Conservation (phyloP, 2,888 invertebrate genomes). For the Nematopogon swammerdamellus region DNA sequence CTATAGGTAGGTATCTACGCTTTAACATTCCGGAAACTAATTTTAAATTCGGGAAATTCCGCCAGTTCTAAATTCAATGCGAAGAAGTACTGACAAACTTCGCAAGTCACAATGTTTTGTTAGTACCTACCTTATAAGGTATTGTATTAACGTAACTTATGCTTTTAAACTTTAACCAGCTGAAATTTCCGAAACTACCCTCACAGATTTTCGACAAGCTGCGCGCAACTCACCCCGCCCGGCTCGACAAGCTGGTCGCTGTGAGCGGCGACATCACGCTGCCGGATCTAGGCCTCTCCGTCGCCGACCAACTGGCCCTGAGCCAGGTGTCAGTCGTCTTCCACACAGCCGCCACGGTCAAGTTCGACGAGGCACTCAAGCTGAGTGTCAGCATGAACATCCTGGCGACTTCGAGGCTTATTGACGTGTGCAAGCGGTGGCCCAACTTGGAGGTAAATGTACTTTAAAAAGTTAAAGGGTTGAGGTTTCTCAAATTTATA, state of each 20-base stretch:
- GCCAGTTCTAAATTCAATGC: too few relatives aligned
- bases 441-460: slow-evolving; percentile 62
- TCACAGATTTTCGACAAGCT: slow-evolving; percentile 62
- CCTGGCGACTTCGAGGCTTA: slow-evolving; percentile 64
- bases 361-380: slow-evolving; percentile 74
- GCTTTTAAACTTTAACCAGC: too few relatives aligned
- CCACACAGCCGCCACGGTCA: slow-evolving; percentile 80
- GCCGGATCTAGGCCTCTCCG: slow-evolving; percentile 55
- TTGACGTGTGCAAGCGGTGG: slow-evolving; percentile 69
- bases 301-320: slow-evolving; percentile 45
- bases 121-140: too few relatives aligned
- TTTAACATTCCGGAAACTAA: too few relatives aligned
- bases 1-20: too few relatives aligned
- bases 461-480: too few relatives aligned
- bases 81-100: too few relatives aligned
- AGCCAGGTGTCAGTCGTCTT: slow-evolving; percentile 70
- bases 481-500: too few relatives aligned
- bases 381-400: slow-evolving; percentile 75
- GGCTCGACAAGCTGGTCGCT: slow-evolving; percentile 60
- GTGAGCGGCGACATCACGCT: slow-evolving; percentile 63
- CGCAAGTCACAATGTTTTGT: too few relatives aligned
- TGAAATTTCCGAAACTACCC: too few relatives aligned
- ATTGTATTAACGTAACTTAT: too few relatives aligned
- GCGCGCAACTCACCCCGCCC: slow-evolving; percentile 49
- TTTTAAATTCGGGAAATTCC: too few relatives aligned